phyloP scores from a whole-genome alignment of 2,888 invertebrate species.

The Falcaria lacertinaria region DNA sequence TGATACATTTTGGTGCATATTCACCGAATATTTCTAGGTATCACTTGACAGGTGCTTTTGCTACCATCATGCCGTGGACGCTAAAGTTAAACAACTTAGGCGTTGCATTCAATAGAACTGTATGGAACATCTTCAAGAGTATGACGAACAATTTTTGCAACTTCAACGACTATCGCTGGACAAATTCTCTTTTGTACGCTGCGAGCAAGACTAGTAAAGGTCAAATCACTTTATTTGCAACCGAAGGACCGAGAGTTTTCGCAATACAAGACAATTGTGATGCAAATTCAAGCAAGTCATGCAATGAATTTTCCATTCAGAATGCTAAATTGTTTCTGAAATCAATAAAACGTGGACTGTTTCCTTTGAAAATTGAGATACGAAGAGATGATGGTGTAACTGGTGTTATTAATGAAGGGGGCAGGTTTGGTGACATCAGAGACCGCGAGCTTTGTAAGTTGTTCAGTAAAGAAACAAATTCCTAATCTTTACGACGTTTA shows the following conservation, averaged over 20 bases:
- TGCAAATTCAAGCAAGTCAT: constrained; percentile 17
- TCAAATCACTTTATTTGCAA: constrained; percentile 22
- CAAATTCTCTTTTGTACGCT: constrained; percentile 31
- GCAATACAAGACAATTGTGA: constrained; percentile 12
- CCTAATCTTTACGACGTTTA: background rate
- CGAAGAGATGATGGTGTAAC: constrained; percentile 2
- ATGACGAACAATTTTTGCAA: constrained; percentile 32
- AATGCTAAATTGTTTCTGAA: constrained; percentile 19
- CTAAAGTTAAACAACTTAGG: constrained; percentile 22
- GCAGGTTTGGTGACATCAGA: constrained; percentile 33
- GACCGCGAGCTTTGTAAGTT: constrained; percentile 22
- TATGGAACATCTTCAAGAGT: constrained; percentile 36
- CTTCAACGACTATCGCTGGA: constrained; percentile 41
- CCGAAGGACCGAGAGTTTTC: constrained; percentile 36
- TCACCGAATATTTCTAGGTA: constrained; percentile 18
- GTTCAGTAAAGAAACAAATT: constrained; percentile 3
- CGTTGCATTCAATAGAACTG: constrained; percentile 34
- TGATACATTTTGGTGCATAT: constrained; percentile 35
- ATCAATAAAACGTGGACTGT: constrained; percentile 16
- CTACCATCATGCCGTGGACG: constrained; percentile 28
- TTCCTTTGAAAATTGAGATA: constrained; percentile 18
- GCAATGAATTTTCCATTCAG: constrained; percentile 17
- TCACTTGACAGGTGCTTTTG: constrained; percentile 6
- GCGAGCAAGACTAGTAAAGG: constrained; percentile 18
- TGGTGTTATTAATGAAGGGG: constrained; percentile 10